phyloP scores from a whole-genome alignment of 2,888 invertebrate genomes.

The Drosophila quasianomalipes region DNA sequence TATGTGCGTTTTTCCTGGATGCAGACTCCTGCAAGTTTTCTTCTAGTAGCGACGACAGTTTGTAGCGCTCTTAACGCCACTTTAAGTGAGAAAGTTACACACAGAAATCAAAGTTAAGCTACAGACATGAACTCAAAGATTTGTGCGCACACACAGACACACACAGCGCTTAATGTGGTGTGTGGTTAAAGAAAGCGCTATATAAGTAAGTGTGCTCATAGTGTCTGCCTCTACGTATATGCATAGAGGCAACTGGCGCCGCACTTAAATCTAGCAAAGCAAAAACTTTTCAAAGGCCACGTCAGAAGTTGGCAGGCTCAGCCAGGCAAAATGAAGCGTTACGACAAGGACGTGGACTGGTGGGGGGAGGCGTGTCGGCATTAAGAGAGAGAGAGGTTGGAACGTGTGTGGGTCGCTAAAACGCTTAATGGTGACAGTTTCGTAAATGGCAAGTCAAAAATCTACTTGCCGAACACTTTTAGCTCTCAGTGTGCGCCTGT shows the following conservation, averaged over 20 bases:
- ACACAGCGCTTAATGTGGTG: constrained; percentile 31
- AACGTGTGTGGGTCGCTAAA: constrained; percentile 49
- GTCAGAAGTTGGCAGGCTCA: constrained; percentile 14
- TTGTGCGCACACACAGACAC: constrained; percentile 5
- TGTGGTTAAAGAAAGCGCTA: constrained; percentile 47
- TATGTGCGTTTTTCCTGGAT: constrained; percentile 16
- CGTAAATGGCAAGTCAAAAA: constrained; percentile 75
- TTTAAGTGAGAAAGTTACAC: constrained; percentile 74
- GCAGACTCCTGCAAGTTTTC: constrained; percentile 29
- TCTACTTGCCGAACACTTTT: constrained; percentile 76
- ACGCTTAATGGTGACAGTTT: constrained; percentile 56
- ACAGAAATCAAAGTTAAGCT: constrained; percentile 64
- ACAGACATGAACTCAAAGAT: constrained; percentile 51
- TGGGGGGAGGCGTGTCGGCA: neutral
- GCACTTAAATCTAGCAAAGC: constrained; percentile 31
- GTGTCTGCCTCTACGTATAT: neutral
- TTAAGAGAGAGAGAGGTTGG: neutral
- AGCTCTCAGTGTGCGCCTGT: constrained; percentile 41
- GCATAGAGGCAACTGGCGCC: constrained; percentile 25
- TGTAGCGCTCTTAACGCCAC: constrained; percentile 61
- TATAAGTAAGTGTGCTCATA: constrained; percentile 39
- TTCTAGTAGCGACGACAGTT: constrained; percentile 43
- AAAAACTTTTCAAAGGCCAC: constrained; percentile 45
- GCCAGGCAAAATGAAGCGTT: constrained; percentile 39
- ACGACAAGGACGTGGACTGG: constrained; percentile 10